Percentiles rank a stretch among this genome's conserved stretches.
Conservation (phyloP, 1,140 invertebrate genomes). For the Achatina immaculata region DNA sequence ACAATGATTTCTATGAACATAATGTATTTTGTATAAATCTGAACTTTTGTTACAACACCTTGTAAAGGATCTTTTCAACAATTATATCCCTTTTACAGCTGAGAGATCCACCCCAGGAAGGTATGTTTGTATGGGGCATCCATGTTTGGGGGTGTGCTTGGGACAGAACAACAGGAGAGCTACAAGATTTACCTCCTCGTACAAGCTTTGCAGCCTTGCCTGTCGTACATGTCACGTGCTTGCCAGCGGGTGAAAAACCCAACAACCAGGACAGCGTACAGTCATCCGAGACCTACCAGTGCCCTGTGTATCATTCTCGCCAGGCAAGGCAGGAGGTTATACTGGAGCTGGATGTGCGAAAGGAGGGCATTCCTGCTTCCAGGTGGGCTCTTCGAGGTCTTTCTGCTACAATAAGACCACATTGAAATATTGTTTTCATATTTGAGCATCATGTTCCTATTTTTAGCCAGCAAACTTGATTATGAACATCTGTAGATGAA, state of each 20-base stretch:
- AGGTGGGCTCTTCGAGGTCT: conserved; percentile 70
- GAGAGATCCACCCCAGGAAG: conserved; percentile 70
- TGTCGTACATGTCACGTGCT: conserved; percentile 70
- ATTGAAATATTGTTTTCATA: conserved; percentile 42
- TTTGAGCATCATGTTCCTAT: too few relatives aligned
- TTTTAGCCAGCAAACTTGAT: too few relatives aligned
- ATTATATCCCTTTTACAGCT: conserved; percentile 56
- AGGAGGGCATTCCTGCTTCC: conserved; percentile 62
- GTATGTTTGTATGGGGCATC: conserved; percentile 71
- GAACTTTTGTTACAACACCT: too few relatives aligned
- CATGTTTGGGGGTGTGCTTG: conserved; percentile 71
- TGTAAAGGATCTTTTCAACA: too few relatives aligned
- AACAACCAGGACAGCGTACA: conserved; percentile 52
- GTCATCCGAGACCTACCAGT: conserved; percentile 64
- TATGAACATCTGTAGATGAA: too few relatives aligned
- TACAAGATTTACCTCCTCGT: conserved; percentile 66
- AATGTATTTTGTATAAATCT: too few relatives aligned
- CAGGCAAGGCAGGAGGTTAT: conserved; percentile 60
- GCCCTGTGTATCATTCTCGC: conserved; percentile 67
- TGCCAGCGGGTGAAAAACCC: conserved; percentile 66
- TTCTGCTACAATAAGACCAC: conserved; percentile 67
- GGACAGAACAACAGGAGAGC: conserved; percentile 70
- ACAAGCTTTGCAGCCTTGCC: conserved; percentile 64
- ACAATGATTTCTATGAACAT: too few relatives aligned
- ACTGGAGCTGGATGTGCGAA: conserved; percentile 68